Evolutionary conservation across 2,797 vertebrate species (phyloP).

Genomic region (Graptemys geographica): DNA sequence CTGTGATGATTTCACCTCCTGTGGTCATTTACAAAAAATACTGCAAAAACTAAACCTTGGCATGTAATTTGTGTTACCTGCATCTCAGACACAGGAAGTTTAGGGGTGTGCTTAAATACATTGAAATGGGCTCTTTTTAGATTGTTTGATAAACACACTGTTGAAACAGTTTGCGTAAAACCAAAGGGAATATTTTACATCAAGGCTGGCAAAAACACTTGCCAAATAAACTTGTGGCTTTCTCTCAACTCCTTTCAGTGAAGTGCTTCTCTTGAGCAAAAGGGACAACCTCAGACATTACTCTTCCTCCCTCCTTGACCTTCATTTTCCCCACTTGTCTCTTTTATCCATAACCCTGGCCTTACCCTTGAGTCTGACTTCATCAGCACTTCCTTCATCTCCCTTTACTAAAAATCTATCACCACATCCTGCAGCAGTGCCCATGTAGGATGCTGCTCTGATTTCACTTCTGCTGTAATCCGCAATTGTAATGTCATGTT

Average conservation of each 20-base stretch:
- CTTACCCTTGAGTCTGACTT: neutral
- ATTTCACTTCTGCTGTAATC: neutral
- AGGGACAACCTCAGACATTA: fast-evolving
- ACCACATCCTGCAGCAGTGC: fast-evolving
- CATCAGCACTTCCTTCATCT: neutral
- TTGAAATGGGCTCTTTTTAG: neutral
- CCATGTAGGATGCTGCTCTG: fast-evolving
- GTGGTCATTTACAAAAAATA: neutral
- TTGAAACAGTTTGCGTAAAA: neutral
- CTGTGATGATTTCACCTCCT: neutral
- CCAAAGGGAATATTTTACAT: slow-evolving; percentile 12
- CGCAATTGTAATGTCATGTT: fast-evolving
- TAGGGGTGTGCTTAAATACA: neutral
- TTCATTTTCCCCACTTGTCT: neutral
- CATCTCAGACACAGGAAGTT: neutral
- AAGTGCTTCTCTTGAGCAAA: neutral
- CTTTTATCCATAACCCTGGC: fast-evolving
- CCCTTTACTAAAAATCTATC: neutral
- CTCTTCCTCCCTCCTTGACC: neutral
- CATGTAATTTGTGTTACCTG: neutral
- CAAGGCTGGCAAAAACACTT: slow-evolving; percentile 30
- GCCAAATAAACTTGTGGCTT: neutral
- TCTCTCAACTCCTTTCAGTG: neutral
- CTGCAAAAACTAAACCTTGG: neutral
- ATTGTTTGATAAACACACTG: neutral